Base-by-base conservation (phyloP, 2,797 vertebrate species). In the Pseudomugil tenellus region DNA sequence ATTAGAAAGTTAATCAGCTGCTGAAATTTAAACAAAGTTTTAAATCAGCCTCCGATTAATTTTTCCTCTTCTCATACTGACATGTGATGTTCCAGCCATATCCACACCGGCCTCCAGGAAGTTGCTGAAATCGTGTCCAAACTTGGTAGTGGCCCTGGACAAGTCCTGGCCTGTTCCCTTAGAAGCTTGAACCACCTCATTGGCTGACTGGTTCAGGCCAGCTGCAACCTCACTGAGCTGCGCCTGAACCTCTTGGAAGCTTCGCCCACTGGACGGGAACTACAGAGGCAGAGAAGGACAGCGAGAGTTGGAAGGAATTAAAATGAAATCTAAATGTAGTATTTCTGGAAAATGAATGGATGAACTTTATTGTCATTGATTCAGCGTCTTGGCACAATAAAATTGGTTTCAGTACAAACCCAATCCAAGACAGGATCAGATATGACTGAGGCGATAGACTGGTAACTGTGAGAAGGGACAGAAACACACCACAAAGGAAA, bases 11-110 rank as follows among this genome's bases (percentile, higher is more conserved):
- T 11, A 12, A 37, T 37, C 35, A 9, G 13, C 35, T 37, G 35
- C 13, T 37, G 1, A 37, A 11, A 12, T 37, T 9, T 12, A 37
- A 11, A 37, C 10, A 12, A 37, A 37, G 35, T 13, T 37, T 37
- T 13, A 37, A 10, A 37, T 37, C 35, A 37, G 35, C 9, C 10
- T 37, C 10, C 13, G 35, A 37, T 12, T 11, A 9, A 37, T 19
- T 4, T n/a, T 6, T n/a, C 14, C 3, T 46, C 19, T 48, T 23
- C 21, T 58, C 5, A 19, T 53, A 68, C 74, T 81, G 64, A 98
- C 97, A 93, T 96, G 95, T 3, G 97, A 96, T 66, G 97, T 96
- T 81, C 96, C 96, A 0, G 98, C 97, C 97, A 99, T 99, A 89
- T 99, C 98, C 55, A 98, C 95, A 0, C 97, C 98, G 0, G 98